These are phyloP conservation scores for Micronycteris hirsuta DNA, from an alignment of 2,113 vertebrate species.

Conservation along the genomic window DNA sequence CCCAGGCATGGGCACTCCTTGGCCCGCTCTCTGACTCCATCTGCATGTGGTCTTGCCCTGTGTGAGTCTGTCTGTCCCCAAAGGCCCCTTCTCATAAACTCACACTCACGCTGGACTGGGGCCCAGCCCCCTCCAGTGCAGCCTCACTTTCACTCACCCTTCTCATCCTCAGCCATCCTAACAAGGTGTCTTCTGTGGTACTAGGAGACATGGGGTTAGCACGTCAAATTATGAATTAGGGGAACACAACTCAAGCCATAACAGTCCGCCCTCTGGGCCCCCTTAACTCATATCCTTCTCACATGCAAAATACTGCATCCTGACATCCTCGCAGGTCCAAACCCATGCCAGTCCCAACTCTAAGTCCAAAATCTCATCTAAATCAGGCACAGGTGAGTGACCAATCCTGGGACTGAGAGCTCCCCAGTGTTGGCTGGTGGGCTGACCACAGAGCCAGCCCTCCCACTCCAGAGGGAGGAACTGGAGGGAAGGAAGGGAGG, in stretches of 20 bases:
- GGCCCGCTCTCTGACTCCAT: background rate
- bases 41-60: background rate
- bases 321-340: background rate
- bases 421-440: background rate
- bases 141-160: no score
- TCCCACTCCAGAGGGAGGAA: background rate
- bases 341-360: background rate
- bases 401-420: no score
- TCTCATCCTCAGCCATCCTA: background rate
- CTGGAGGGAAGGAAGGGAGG: background rate
- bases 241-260: background rate
- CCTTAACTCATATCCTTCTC: background rate
- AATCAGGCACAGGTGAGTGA: background rate
- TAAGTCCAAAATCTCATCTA: background rate
- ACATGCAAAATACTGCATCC: background rate
- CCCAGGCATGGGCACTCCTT: background rate
- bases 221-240: background rate
- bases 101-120: background rate
- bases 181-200: background rate
- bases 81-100: background rate
- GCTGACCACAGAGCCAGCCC: background rate
- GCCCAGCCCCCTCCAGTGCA: background rate
- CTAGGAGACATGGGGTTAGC: no score
- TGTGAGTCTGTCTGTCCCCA: background rate
- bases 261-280: background rate